Conservation (phyloP, 1,140 invertebrate genomes). For the Pseudomyrmex pallidus region DNA sequence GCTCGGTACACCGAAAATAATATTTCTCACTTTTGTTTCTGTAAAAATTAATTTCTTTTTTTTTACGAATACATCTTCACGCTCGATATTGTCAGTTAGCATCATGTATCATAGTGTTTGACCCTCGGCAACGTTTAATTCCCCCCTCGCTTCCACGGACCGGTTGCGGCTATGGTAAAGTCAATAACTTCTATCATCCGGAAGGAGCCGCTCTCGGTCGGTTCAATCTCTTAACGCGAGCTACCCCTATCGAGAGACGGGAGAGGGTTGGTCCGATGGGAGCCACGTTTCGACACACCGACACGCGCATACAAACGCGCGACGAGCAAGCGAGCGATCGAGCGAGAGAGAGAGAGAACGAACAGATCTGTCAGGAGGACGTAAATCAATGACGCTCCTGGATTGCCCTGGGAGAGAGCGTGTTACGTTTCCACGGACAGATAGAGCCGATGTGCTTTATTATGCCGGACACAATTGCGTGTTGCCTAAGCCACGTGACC, state of each 20-base stretch:
- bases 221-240: constrained; percentile 49
- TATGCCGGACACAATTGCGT: constrained; percentile 74
- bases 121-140: constrained; percentile 20
- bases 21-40: no score
- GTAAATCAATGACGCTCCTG: constrained; percentile 69
- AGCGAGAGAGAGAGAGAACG: constrained; percentile 9
- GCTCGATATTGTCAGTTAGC: constrained; percentile 15
- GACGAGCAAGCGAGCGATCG: background rate
- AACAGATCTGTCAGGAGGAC: constrained; percentile 54
- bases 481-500: constrained; percentile 74
- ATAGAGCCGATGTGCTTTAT: constrained; percentile 71
- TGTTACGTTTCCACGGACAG: constrained; percentile 67
- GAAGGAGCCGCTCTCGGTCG: constrained; percentile 23
- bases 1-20: no score
- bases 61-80: background rate
- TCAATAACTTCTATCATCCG: constrained; percentile 40
- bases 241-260: constrained; percentile 40
- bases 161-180: constrained; percentile 35
- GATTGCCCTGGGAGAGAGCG: constrained; percentile 62
- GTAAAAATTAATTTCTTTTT: background rate
- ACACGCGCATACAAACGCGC: background rate
- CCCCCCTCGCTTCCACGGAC: constrained; percentile 21
- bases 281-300: constrained; percentile 31
- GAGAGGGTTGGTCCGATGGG: constrained; percentile 62
- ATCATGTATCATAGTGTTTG: constrained; percentile 28